These are phyloP conservation scores for Mastomys natalensis DNA, from an alignment of 2,113 vertebrate genomes.

Conservation along the genomic window DNA sequence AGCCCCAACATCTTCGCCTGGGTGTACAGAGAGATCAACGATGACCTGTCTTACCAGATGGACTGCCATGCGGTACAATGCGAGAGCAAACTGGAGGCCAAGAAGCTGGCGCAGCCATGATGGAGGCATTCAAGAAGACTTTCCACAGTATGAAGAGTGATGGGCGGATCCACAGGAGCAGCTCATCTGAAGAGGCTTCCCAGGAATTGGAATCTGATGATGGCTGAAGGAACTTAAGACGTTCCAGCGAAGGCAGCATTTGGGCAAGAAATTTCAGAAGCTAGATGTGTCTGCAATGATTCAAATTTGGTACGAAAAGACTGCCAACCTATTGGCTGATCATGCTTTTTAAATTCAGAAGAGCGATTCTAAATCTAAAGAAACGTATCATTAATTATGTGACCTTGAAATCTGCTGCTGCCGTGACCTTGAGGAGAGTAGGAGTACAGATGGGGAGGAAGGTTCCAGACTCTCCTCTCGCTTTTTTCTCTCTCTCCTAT, in stretches of 20 bases:
- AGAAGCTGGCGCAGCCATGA: constrained; percentile 99
- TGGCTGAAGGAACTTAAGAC: constrained; percentile 85
- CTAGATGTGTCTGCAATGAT: constrained; percentile 81
- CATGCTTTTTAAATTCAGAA: constrained; percentile 87
- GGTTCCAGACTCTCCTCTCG: constrained; percentile 47
- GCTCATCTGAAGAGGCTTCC: constrained; percentile 93
- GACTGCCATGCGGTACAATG: constrained; percentile 99
- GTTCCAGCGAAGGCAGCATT: constrained; percentile 82
- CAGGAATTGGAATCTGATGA: constrained; percentile 95
- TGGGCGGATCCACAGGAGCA: constrained; percentile 96
- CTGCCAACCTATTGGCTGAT: constrained; percentile 86
- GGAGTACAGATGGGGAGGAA: constrained; percentile 62
- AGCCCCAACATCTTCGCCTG: constrained; percentile 98
- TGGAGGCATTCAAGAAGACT: constrained; percentile 99
- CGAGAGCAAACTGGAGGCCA: constrained; percentile 98
- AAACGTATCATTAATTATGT: constrained; percentile 86
- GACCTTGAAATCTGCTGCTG: constrained; percentile 89
- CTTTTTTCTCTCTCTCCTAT: constrained; percentile 3
- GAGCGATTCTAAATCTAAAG: constrained; percentile 87
- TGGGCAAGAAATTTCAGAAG: constrained; percentile 85
- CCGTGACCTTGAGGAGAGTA: constrained; percentile 83
- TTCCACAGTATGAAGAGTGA: constrained; percentile 99
- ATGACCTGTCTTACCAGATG: constrained; percentile 99
- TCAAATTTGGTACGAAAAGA: constrained; percentile 85
- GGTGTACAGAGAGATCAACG: constrained; percentile 99